Base-by-base conservation (phyloP, 2,888 invertebrate species). In the Synergus umbraculus region DNA sequence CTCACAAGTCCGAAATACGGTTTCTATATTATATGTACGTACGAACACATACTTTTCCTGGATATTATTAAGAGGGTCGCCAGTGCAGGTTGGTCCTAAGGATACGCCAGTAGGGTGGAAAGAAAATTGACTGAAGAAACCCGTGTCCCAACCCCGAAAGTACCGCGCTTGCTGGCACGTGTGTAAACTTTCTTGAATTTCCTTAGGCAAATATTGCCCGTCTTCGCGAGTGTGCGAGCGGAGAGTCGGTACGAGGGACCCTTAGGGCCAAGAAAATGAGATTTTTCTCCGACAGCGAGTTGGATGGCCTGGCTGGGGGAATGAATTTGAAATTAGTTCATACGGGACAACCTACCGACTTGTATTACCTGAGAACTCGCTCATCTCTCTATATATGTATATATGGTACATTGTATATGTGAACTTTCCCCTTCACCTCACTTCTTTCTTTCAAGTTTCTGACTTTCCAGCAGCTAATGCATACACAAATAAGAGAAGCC, bases 111-210 rank as follows among this genome's bases (percentile, higher is more conserved):
- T 44, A 29, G 67, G 63, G 77, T 63, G 41, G 77, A 54, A 83
- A 85, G 87, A 88, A 88, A 88, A 89, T 88, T 87, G 85, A 86
- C 85, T 84, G 81, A 86, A 86, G 87, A 86, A 88, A 87, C 85
- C 80, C 82, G 85, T 77, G 83, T 81, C 86, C 81, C 73, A 5
- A 58, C 73, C 83, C 78, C 83, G 83, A 85, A 88, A 87, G 86
- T 85, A 84, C 85, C 86, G 84, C 85, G 85, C 84, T 83, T 84
- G 29, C 29, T 29, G 87, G 86, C 86, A 88, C 90, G 88, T 91
- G 90, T 88, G 91, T 90, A 90, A 91, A 91, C 90, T 91, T 90
- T 89, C 87, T 88, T 90, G 89, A 91, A 91, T 91, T 91, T 90
- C 89, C 91, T 91, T 91, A 90, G 89, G 91, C 90, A 91, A 91